Percentiles rank a stretch among this genome's conserved stretches.
phyloP scores from a whole-genome alignment of 2,797 vertebrate genomes.

The Xenops minutus region DNA sequence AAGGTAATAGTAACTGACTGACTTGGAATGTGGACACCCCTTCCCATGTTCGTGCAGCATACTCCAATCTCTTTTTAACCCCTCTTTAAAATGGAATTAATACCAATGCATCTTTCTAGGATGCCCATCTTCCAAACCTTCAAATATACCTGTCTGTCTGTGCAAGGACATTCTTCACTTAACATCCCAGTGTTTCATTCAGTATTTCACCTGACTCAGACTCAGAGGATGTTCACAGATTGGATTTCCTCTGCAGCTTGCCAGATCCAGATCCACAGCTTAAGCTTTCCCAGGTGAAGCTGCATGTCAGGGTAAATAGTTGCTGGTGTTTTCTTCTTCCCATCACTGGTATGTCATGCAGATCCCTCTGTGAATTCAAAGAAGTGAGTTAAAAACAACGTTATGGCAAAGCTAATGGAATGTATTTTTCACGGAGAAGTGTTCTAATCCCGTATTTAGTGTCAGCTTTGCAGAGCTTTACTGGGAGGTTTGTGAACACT shows the following conservation, averaged over 20 bases:
- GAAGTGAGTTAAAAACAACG: neutral
- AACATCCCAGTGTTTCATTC: neutral
- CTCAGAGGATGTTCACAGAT: neutral
- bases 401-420: neutral
- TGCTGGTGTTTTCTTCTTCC: neutral
- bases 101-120: neutral
- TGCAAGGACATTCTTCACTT: neutral
- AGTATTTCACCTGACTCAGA: neutral
- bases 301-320: neutral
- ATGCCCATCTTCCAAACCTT: neutral
- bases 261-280: neutral
- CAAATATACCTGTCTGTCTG: neutral
- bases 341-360: neutral
- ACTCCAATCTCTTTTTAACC: neutral
- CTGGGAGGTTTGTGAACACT: neutral
- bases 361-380: neutral
- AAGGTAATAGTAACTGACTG: neutral
- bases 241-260: neutral
- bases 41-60: neutral
- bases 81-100: neutral
- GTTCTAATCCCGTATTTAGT: neutral
- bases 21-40: neutral
- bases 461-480: neutral
- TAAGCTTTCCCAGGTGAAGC: neutral
- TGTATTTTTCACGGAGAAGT: neutral